phyloP scores from a whole-genome alignment of 2,888 invertebrate genomes.

The Chymomyza caudatula region DNA sequence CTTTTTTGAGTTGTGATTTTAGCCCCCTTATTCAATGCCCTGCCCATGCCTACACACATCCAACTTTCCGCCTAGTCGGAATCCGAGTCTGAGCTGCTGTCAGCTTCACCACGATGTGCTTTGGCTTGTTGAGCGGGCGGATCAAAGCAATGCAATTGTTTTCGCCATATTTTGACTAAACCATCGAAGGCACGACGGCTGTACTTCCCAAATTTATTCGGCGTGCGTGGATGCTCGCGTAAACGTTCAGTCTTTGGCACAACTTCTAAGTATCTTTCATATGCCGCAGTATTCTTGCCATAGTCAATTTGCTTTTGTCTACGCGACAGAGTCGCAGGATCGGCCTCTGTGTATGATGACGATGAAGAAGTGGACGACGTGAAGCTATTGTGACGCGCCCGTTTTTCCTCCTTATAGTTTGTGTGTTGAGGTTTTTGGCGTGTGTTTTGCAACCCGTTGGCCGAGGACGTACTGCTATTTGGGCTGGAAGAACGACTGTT shows the following conservation, averaged over 20 bases:
- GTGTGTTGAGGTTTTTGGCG: slow-evolving; percentile 7
- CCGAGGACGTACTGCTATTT: slow-evolving; percentile 49
- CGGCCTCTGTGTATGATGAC: slow-evolving; percentile 81
- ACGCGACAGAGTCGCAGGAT: slow-evolving; percentile 84
- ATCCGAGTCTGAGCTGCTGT: slow-evolving; percentile 50
- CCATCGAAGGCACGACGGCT: slow-evolving; percentile 96
- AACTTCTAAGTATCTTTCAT: slow-evolving; percentile 84
- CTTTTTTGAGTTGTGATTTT: slow-evolving; percentile 11
- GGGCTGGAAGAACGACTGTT: slow-evolving; percentile 74
- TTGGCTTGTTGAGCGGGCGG: slow-evolving; percentile 73
- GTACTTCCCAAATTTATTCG: slow-evolving; percentile 91
- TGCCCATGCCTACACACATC: background rate
- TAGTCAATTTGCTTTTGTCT: slow-evolving; percentile 96
- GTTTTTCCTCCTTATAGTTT: slow-evolving; percentile 67
- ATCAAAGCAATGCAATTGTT: slow-evolving; percentile 89
- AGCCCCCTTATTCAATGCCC: background rate
- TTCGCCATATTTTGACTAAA: slow-evolving; percentile 91
- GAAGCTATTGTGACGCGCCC: slow-evolving; percentile 70
- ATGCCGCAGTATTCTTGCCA: slow-evolving; percentile 94
- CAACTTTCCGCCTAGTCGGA: slow-evolving; percentile 39
- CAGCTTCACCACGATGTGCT: slow-evolving; percentile 7
- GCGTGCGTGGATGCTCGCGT: slow-evolving; percentile 90
- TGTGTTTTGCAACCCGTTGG: slow-evolving; percentile 19
- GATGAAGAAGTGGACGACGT: slow-evolving; percentile 72
- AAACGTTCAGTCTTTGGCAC: slow-evolving; percentile 85